Percentiles rank a stretch among this genome's conserved stretches.
Conservation (phyloP, 2,888 invertebrate species). For the Sceliomorpha sp. region DNA sequence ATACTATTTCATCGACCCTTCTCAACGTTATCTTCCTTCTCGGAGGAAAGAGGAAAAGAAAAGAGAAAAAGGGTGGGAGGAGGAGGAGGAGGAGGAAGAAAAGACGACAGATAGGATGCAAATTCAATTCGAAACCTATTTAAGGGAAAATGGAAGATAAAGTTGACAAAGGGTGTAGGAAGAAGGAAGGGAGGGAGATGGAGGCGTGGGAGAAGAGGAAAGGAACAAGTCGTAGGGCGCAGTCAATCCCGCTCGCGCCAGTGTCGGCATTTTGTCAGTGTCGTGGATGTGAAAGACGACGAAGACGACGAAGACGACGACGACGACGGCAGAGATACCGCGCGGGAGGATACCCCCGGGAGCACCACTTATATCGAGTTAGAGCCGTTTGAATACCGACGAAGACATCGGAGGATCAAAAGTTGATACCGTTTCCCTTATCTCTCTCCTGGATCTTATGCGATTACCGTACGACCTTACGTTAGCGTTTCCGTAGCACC, state of each 20-base stretch:
- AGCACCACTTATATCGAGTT: slow-evolving; percentile 78
- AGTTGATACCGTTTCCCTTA: slow-evolving; percentile 67
- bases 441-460: slow-evolving; percentile 64
- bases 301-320: too few species aligned
- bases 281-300: too few species aligned
- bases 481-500: slow-evolving; percentile 43
- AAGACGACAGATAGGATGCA: slow-evolving; percentile 65
- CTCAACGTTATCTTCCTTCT: slow-evolving; percentile 15
- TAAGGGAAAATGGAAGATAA: slow-evolving; percentile 41
- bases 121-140: slow-evolving; percentile 70
- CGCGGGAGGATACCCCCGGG: slow-evolving; percentile 68
- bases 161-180: slow-evolving; percentile 24
- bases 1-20: slow-evolving; percentile 44
- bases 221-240: too few species aligned
- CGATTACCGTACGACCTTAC: slow-evolving; percentile 70
- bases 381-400: slow-evolving; percentile 77
- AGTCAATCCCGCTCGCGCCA: slow-evolving; percentile 22
- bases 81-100: slow-evolving; percentile 21
- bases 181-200: slow-evolving; percentile 4
- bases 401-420: slow-evolving; percentile 69
- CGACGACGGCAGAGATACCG: slow-evolving; percentile 21
- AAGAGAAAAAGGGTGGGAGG: slow-evolving; percentile 12
- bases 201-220: too few species aligned
- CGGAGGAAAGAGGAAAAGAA: slow-evolving; percentile 17
- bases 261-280: slow-evolving; percentile 51